Conservation (phyloP, 92 coral and sea anemone species). For the Pocillopora meandrina region DNA sequence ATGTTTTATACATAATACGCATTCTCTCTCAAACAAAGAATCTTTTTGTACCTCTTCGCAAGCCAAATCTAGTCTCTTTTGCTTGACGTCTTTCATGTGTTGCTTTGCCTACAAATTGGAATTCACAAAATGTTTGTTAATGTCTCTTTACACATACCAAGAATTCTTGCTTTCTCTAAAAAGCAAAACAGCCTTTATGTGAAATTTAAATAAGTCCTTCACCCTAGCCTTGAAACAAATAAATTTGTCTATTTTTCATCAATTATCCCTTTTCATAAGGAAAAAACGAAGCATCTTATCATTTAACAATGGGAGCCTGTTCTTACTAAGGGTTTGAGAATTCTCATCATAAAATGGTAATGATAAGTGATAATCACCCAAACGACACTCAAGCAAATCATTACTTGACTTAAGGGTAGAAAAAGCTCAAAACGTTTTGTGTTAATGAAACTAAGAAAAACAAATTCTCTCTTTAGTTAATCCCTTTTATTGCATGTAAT, state of each 20-base stretch:
- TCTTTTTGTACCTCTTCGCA: constrained; percentile 78
- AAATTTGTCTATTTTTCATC: neutral
- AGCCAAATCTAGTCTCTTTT: constrained; percentile 82
- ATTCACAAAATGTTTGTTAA: neutral
- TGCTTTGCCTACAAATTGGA: constrained; percentile 74
- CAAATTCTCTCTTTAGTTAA: too few species aligned
- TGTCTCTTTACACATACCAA: neutral
- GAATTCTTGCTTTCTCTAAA: neutral
- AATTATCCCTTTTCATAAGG: neutral
- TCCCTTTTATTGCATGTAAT: too few species aligned
- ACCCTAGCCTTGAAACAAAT: neutral
- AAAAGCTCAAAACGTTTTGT: too few species aligned
- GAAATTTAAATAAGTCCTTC: neutral
- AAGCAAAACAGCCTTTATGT: neutral
- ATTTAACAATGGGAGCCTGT: neutral
- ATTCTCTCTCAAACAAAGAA: neutral
- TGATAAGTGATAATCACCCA: neutral
- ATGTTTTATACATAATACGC: too few species aligned
- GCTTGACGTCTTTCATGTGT: constrained; percentile 81
- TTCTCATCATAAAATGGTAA: neutral
- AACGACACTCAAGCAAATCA: too few species aligned
- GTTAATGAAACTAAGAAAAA: too few species aligned
- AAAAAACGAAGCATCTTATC: too few species aligned
- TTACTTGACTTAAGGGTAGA: too few species aligned
- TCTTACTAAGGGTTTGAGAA: neutral